Base-by-base conservation (phyloP, 1,140 invertebrate genomes). In the Nephila pilipes region DNA sequence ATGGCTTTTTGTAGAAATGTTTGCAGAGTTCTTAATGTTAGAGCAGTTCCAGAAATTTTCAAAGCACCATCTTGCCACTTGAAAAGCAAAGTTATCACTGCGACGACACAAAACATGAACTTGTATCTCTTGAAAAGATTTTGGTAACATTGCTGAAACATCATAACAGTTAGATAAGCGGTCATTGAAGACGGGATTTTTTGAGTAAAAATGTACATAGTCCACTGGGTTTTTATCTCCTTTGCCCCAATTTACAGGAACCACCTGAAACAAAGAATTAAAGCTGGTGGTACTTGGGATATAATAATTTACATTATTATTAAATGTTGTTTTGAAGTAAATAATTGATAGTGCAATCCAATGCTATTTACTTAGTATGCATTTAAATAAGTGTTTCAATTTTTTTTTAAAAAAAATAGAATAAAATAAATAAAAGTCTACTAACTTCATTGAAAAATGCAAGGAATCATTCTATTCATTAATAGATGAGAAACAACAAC, bases 81-180 rank as follows among this genome's bases (percentile, higher is more conserved):
- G 20, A 12, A 63, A 12, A n/a, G 85, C 92, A 83, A 29, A 88
- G 4, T 25, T 2, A 87, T 93, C 92, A 54, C 38, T 80, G 8
- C 92, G 85, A 25, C 65, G 75, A 54, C 92, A 88, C 36, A 93
- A 16, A 14, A 93, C 85, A 81, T 93, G 92, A 5, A 81, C 79
- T 83, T 93, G 92, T n/a, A 93, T 81, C 63, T 93, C 92, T 65
- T 93, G 85, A 55, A 88, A 93, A 36, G 92, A 60, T 36, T 88
- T 93, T 14, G 92, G 92, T 4, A 88, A 38, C 29, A 88, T 60
- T 5, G 79, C 85, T 54, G 92, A 83, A 3, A 83, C 69, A 58
- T 93, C 55, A 55, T 14, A 60, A 29, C 32, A 75, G 22, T 80
- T 58, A 2, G 32, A 20, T 18, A n/a, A 32, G 25, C 55, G 38